These are phyloP conservation scores for Holothuria scabra DNA, from an alignment of 53 echinoderm and acorn worm species.

Conservation along the genomic window DNA sequence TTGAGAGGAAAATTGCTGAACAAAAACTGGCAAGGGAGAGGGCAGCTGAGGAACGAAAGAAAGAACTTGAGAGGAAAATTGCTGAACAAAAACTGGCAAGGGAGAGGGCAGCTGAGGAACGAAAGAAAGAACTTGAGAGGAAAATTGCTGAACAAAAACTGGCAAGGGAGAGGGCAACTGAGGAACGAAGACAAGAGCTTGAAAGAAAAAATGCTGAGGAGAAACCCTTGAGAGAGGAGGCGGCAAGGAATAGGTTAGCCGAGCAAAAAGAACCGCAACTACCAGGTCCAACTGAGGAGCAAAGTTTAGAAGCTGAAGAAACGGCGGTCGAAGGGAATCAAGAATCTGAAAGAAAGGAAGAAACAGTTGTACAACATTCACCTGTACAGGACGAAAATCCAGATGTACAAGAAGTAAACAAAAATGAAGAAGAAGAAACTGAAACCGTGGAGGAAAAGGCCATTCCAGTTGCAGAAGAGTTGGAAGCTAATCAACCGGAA, in stretches of 20 bases:
- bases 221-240: too few relatives aligned
- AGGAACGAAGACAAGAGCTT: not conserved
- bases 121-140: not conserved
- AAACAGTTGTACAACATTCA: too few relatives aligned
- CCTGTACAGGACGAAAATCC: too few relatives aligned
- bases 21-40: not conserved
- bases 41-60: not conserved
- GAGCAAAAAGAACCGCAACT: too few relatives aligned
- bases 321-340: not conserved
- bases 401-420: too few relatives aligned
- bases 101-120: not conserved
- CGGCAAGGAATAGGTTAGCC: too few relatives aligned
- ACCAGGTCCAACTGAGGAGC: too few relatives aligned
- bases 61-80: not conserved
- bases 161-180: not conserved
- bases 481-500: not conserved
- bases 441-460: not conserved
- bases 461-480: too few relatives aligned
- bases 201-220: not conserved
- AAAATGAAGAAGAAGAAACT: too few relatives aligned
- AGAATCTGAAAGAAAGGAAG: too few relatives aligned
- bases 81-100: not conserved
- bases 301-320: not conserved
- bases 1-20: not conserved
- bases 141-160: not conserved